phyloP scores from a whole-genome alignment of 2,888 invertebrate species.

The Cephalotes varians region DNA sequence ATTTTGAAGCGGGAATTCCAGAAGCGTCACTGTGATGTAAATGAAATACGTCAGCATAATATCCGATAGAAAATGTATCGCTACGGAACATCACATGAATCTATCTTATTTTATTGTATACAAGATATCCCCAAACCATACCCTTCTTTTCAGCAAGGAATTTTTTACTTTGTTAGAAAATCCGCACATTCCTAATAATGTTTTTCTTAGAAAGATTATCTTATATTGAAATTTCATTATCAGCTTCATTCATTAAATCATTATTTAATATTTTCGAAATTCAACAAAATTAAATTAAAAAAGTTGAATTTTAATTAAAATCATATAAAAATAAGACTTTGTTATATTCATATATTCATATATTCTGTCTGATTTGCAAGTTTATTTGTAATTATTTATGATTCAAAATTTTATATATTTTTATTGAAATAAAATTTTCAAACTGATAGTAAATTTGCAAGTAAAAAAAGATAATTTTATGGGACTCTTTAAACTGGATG shows the following conservation, averaged over 20 bases:
- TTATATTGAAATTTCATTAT: not conserved
- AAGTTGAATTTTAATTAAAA: not conserved
- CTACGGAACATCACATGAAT: not conserved
- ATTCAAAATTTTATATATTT: not conserved
- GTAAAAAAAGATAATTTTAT: not conserved
- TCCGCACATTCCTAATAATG: no score
- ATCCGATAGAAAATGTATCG: not conserved
- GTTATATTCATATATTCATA: not conserved
- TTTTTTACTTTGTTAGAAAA: not conserved
- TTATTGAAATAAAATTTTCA: not conserved
- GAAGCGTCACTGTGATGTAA: slow-evolving; percentile 31
- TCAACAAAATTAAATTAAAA: not conserved
- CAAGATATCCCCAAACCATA: not conserved
- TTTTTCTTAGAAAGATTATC: not conserved
- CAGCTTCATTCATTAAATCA: not conserved
- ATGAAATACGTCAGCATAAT: slow-evolving; percentile 17
- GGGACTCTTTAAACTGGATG: not conserved
- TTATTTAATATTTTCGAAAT: not conserved
- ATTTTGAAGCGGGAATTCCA: slow-evolving; percentile 39
- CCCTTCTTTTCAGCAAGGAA: not conserved
- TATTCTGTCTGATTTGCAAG: not conserved
- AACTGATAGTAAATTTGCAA: not conserved
- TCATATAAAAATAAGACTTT: not conserved
- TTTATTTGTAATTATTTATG: not conserved
- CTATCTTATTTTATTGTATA: not conserved